These are phyloP conservation scores for Oryzias sinensis DNA, from an alignment of 2,797 vertebrate species.

Conservation along the genomic window DNA sequence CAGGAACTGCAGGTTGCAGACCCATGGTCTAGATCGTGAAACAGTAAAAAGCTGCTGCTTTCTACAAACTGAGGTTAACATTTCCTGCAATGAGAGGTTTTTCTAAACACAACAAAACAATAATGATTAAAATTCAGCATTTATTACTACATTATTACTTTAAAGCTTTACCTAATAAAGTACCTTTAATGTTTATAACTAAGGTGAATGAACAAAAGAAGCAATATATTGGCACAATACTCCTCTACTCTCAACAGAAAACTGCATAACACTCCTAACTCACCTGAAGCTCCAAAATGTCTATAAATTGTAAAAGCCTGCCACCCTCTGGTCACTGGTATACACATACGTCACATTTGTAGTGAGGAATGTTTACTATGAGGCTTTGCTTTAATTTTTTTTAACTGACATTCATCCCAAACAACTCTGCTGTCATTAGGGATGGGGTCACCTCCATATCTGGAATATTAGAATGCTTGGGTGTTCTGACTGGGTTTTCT, in stretches of 20 bases:
- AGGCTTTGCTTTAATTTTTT: background rate
- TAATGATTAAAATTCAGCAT: background rate
- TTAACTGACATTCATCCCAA: no score
- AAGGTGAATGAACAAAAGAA: no score
- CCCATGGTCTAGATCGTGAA: background rate
- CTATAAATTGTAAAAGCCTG: constrained; percentile 22
- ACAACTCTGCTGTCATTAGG: no score
- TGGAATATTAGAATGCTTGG: no score
- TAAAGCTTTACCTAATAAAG: no score
- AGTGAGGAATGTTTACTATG: background rate
- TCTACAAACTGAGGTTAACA: constrained; percentile 2
- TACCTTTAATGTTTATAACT: no score
- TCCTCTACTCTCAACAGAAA: background rate
- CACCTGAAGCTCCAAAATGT: background rate
- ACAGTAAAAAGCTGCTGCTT: constrained; percentile 7
- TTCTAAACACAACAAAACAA: background rate
- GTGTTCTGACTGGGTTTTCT: no score
- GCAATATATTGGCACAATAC: no score
- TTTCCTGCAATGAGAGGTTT: background rate
- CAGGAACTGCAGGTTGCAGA: no score
- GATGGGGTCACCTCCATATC: no score
- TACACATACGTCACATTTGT: background rate
- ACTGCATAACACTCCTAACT: background rate
- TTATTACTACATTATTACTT: background rate
- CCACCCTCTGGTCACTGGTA: constrained; percentile 56